phyloP scores from a whole-genome alignment of 2,797 vertebrate genomes.

The Cetoscarus ocellatus region DNA sequence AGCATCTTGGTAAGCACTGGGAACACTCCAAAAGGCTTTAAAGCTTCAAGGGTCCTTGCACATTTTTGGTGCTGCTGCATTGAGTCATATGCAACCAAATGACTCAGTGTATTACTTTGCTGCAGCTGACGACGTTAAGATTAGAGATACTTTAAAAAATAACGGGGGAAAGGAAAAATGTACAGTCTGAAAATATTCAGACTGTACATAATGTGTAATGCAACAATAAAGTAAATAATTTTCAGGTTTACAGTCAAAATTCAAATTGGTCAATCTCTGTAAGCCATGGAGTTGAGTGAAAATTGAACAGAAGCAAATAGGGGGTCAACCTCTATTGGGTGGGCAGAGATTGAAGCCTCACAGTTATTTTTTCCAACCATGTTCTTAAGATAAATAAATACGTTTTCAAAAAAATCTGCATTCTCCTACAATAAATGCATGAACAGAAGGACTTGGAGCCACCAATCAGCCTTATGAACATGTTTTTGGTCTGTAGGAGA shows the following conservation, averaged over 20 bases:
- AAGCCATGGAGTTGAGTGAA: background rate
- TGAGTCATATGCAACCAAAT: background rate
- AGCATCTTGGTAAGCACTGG: too few relatives aligned
- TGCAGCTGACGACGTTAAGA: constrained; percentile 1
- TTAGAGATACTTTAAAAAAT: constrained; percentile 7
- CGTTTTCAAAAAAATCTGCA: too few relatives aligned
- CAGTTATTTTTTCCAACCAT: too few relatives aligned
- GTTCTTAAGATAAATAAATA: too few relatives aligned
- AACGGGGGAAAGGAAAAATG: constrained; percentile 2
- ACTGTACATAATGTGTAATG: background rate
- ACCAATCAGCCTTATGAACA: too few relatives aligned
- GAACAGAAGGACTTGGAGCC: too few relatives aligned
- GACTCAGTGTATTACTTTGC: too few relatives aligned
- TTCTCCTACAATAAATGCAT: too few relatives aligned
- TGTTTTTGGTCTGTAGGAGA: too few relatives aligned
- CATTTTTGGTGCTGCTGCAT: background rate
- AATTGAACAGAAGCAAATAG: constrained; percentile 37
- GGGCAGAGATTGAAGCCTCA: too few relatives aligned
- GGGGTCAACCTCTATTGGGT: too few relatives aligned
- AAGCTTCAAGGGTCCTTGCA: background rate
- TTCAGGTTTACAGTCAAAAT: constrained; percentile 18
- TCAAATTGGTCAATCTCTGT: constrained; percentile 7
- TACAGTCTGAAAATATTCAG: background rate
- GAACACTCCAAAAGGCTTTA: too few relatives aligned
- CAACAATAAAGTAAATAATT: constrained; percentile 8